A percentile compares a stretch with the other conserved stretches of the same genome.
These are phyloP conservation scores for Streptopelia turtur DNA, from an alignment of 2,797 vertebrate species.

Conservation along the genomic window DNA sequence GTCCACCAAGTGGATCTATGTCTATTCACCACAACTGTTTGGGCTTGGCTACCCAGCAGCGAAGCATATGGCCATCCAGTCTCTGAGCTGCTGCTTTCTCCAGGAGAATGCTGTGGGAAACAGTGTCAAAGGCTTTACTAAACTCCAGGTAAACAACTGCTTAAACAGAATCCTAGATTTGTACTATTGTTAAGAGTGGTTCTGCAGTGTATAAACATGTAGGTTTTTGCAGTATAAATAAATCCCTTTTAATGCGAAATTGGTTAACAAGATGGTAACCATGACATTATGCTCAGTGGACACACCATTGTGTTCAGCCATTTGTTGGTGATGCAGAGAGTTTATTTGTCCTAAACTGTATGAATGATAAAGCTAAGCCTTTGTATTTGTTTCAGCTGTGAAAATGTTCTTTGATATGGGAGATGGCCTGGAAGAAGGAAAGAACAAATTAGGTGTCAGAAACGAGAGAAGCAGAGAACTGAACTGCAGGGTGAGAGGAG, in stretches of 20 bases:
- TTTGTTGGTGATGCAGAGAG: background rate
- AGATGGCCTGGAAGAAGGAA: background rate
- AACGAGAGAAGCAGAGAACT: background rate
- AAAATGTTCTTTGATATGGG: background rate
- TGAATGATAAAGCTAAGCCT: background rate
- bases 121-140: background rate
- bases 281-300: background rate
- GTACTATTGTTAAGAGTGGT: background rate
- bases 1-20: rapidly evolving
- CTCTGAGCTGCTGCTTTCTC: no score
- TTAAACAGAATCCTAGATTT: background rate
- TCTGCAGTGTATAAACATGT: background rate
- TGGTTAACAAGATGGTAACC: background rate
- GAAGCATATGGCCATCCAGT: no score
- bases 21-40: no score
- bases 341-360: background rate
- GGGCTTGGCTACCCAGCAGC: no score
- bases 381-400: background rate
- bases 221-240: background rate
- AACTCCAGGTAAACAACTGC: background rate
- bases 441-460: background rate
- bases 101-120: no score
- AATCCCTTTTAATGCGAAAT: background rate
- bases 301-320: background rate
- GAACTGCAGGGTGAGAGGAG: background rate